Evolutionary conservation across 2,888 invertebrate species (phyloP).

Genomic region (Drosophila nr. perissopoda): DNA sequence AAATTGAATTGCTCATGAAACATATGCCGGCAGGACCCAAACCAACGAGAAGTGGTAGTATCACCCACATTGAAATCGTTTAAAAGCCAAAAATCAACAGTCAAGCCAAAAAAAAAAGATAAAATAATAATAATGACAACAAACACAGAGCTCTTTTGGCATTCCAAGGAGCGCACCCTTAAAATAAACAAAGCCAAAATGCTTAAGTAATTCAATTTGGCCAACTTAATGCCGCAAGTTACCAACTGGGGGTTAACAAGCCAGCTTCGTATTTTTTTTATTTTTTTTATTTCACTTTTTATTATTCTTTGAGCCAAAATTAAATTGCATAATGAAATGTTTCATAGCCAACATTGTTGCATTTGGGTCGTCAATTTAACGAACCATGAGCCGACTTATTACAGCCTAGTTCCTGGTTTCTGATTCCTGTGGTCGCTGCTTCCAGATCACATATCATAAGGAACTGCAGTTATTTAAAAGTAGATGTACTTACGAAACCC

Average conservation of each 20-base stretch:
- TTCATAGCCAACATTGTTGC: slow-evolving; percentile 23
- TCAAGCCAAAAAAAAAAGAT: slow-evolving; percentile 2
- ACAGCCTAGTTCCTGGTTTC: neutral
- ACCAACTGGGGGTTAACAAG: slow-evolving; percentile 44
- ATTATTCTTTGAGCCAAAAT: slow-evolving; percentile 15
- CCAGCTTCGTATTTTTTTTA: slow-evolving; percentile 13
- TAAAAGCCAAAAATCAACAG: slow-evolving; percentile 42
- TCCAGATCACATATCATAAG: neutral
- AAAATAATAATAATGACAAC: slow-evolving; percentile 1
- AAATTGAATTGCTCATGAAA: slow-evolving; percentile 45
- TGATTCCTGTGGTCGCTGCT: neutral
- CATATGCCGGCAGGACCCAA: slow-evolving; percentile 24
- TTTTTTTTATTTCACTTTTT: slow-evolving; percentile 11
- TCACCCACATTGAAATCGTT: slow-evolving; percentile 31
- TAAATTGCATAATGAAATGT: slow-evolving; percentile 43
- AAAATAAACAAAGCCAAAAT: slow-evolving; percentile 53
- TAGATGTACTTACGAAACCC: neutral
- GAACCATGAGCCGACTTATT: neutral
- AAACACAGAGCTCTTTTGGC: neutral
- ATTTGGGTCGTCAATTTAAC: slow-evolving; percentile 3
- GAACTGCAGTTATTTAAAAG: neutral
- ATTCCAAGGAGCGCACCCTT: slow-evolving; percentile 35
- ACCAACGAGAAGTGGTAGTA: no score
- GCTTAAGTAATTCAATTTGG: slow-evolving; percentile 62
- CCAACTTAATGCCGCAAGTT: slow-evolving; percentile 49